These are phyloP conservation scores for Phocoena sinus DNA, from an alignment of 2,113 vertebrate genomes.

Conservation along the genomic window DNA sequence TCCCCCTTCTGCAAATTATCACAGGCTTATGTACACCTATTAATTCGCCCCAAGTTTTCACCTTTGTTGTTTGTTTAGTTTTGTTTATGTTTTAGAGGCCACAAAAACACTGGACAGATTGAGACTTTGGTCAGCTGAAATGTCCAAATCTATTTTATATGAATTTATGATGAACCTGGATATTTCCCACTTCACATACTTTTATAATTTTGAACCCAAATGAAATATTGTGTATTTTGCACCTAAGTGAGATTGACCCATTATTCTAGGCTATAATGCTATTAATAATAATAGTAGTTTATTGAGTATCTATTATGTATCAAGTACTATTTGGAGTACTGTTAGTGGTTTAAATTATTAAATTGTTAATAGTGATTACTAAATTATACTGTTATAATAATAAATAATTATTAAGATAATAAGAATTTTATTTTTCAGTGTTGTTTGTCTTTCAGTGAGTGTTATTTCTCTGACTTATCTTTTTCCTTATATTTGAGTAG, in stretches of 20 bases:
- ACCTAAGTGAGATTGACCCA: neutral
- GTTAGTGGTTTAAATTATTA: neutral
- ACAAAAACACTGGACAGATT: neutral
- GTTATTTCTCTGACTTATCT: neutral
- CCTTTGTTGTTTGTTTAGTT: neutral
- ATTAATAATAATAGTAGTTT: neutral
- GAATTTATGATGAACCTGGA: neutral
- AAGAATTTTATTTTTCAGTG: neutral
- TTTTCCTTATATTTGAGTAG: neutral
- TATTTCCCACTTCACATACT: neutral
- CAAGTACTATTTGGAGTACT: neutral
- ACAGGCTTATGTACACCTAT: neutral
- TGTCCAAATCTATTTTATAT: neutral
- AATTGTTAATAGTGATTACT: neutral
- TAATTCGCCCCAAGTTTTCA: neutral
- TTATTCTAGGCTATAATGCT: neutral
- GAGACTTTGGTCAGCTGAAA: neutral
- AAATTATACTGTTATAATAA: neutral
- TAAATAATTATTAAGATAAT: neutral
- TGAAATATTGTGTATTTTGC: neutral
- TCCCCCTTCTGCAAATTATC: neutral
- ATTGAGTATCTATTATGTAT: neutral
- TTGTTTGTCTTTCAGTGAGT: neutral
- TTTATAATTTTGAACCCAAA: constrained; percentile 17
- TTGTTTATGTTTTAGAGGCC: neutral